These are phyloP conservation scores for Crambe crambe DNA, from an alignment of 37 sponge, comb jelly and placozoan species.

Conservation along the genomic window DNA sequence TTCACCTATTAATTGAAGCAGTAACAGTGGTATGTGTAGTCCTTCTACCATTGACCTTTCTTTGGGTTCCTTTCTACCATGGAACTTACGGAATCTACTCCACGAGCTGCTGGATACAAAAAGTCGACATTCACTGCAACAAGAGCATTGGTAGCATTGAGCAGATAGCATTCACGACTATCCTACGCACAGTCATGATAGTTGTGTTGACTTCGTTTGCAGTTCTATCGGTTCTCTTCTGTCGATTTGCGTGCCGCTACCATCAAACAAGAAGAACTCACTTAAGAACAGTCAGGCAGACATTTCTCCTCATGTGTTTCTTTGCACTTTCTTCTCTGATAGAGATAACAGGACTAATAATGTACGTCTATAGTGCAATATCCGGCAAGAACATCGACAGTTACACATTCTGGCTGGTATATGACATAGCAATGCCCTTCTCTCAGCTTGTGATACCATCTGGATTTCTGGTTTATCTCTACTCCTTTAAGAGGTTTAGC, in stretches of 20 bases:
- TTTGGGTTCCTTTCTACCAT: conserved; percentile 9
- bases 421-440: not conserved
- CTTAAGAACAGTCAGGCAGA: not conserved
- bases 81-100: not conserved
- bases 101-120: not conserved
- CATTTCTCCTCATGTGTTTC: not conserved
- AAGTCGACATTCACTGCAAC: not conserved
- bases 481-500: not conserved
- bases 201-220: not conserved
- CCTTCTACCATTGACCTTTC: not conserved
- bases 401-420: not conserved
- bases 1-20: too few relatives aligned
- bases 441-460: not conserved
- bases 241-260: not conserved
- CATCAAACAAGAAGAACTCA: not conserved
- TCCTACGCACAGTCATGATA: not conserved
- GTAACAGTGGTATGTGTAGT: too few relatives aligned
- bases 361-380: not conserved
- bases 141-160: not conserved
- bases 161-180: not conserved
- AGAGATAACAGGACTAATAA: not conserved
- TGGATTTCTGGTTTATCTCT: conserved; percentile 5
- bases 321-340: not conserved
- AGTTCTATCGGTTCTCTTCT: not conserved
- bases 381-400: not conserved